These are phyloP conservation scores for Sipha flava DNA, from an alignment of 1,140 invertebrate species.

Conservation along the genomic window DNA sequence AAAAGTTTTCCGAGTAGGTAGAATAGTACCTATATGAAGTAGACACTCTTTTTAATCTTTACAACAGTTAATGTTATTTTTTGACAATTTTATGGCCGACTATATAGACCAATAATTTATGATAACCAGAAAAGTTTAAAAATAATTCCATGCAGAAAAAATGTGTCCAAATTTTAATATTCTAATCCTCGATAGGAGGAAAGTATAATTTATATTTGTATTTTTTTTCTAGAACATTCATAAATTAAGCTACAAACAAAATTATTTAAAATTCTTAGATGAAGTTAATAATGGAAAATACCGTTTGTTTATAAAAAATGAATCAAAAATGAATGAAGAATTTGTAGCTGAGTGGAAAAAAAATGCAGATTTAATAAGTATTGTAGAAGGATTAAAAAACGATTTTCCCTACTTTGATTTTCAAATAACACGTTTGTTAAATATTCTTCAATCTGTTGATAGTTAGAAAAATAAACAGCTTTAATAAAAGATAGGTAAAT, in stretches of 20 bases:
- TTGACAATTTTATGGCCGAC: no score
- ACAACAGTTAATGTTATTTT: no score
- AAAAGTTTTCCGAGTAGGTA: no score
- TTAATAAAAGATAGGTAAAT: no score
- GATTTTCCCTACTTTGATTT: conserved; percentile 10
- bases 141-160: no score
- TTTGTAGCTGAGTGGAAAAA: neutral
- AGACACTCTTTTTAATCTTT: no score
- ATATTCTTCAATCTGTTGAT: neutral
- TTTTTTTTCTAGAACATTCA: neutral
- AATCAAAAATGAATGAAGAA: conserved; percentile 7
- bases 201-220: neutral
- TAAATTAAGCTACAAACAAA: neutral
- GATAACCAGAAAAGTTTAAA: no score
- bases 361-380: neutral
- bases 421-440: neutral
- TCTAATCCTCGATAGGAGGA: no score
- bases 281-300: neutral
- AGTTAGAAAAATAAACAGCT: no score
- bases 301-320: neutral
- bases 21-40: no score
- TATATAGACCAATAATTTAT: no score
- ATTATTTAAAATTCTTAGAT: neutral
- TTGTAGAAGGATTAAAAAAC: conserved; percentile 12
- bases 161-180: no score